Evolutionary conservation across 2,888 invertebrate species (phyloP), one percentile per base, ranked within the genome.

Genomic region (Elgonia sp.): DNA sequence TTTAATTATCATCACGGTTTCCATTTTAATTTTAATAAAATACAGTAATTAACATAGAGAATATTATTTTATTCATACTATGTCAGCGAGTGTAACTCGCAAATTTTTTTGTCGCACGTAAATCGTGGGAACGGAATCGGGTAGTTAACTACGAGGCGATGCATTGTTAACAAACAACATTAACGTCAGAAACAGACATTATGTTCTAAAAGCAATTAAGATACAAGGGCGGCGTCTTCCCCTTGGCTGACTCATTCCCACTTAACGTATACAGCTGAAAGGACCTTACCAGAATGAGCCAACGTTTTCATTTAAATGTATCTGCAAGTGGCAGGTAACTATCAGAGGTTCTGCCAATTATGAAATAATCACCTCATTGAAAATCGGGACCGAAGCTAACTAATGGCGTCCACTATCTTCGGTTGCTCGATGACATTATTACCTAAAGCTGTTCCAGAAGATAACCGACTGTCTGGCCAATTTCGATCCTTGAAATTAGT

Each of bases 121-220:
- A 73, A 73, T 62, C 40, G 62, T 50, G 50, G 69, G n/a, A 69
- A 76, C 21, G 57, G 62, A 76, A 87, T 83, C 75, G 18, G 50
- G 62, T 83, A 76, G 82, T 79, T 80, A 79, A 67, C 57, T 70
- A 62, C 83, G 75, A 82, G 79, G 86, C 89, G 60, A 90, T 88
- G 91, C 89, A 90, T 92, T 91, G 92, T 92, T 92, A 92, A 91
- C 89, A 90, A 90, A 91, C 88, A 85, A 84, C 88, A 92, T 92
- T 92, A 92, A 91, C 81, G 92, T 91, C 92, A 90, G 83, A 72
- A 79, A 76, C 90, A 89, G 89, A 88, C 80, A 89, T 89, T 89
- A 63, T 89, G 86, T 86, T 79, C 80, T 77, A 86, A 86, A 89
- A 91, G 91, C 90, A 91, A 92, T 91, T 92, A 92, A 91, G 92